Base-by-base conservation (phyloP, 1,140 invertebrate species). In the Aporrectodea caliginosa region DNA sequence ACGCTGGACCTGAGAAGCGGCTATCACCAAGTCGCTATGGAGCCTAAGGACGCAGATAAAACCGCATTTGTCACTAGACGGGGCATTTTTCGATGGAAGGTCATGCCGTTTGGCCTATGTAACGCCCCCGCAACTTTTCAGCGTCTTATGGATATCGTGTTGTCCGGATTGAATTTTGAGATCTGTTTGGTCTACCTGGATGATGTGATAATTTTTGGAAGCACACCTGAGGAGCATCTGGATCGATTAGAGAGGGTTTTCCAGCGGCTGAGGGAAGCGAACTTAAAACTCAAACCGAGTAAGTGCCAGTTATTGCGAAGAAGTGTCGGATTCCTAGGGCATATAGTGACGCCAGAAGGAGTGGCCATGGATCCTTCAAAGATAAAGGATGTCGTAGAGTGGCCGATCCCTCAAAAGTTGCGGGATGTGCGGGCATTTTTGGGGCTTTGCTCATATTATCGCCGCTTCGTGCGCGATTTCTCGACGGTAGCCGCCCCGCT, bases 1-100 rank as follows among this genome's bases (percentile, higher is more conserved):
- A 84, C 85, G 0, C 82, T 91, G 0, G 90, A 91, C 84, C 34
- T 84, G n/a, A 68, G 77, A 16, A 74, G 71, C 69, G 85, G 83
- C 1, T 86, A 82, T 73, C 84, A 86, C 85, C 89, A 89, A 75
- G 81, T 90, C 0, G 77, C 79, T 33, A 78, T 90, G 16, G 73
- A 86, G 30, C 31, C 78, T 27, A 30, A n/a, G 16, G 68, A 69
- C 35, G 43, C 33, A 32, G 73, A 78, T 30, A 78, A 80, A 32
- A 69, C 75, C 6, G 79, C 58, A 16, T 80, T 80, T 68, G 32
- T 27, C 29, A 69, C 35, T 2, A 43, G 68, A 33, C 31, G 69
- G 16, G 79, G 79, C 16, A 16, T 69, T 1, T 80, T 69, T 31
- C 35, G 73, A 33, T 79, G 14, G 29, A 77, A 77, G 27, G 69